Conservation (phyloP, 1,140 invertebrate species). For the Steinernema feltiae region DNA sequence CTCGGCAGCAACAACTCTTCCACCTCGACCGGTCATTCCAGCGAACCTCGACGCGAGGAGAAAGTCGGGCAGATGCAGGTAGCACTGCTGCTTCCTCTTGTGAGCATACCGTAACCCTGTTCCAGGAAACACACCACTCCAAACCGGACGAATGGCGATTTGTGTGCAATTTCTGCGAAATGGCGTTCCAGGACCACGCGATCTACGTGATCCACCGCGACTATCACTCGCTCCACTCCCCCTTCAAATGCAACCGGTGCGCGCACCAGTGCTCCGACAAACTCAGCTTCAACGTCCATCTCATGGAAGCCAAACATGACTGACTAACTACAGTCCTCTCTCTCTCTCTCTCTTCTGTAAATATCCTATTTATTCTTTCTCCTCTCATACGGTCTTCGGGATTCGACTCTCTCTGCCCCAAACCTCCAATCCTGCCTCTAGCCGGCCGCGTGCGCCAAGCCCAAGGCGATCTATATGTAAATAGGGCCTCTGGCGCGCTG, state of each 20-base stretch:
- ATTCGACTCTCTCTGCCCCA: not conserved
- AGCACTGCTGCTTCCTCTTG: no score
- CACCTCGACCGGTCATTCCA: not conserved
- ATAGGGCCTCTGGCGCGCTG: not conserved
- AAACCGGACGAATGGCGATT: constrained; percentile 14
- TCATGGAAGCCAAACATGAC: constrained; percentile 77
- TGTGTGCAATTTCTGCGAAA: constrained; percentile 46
- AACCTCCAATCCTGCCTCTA: not conserved
- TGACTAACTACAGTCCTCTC: constrained; percentile 46
- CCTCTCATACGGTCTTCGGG: not conserved
- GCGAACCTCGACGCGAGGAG: not conserved
- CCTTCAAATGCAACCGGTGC: constrained; percentile 89
- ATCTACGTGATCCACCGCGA: constrained; percentile 93
- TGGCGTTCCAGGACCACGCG: constrained; percentile 68
- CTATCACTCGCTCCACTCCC: constrained; percentile 81
- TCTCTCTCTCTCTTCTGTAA: not conserved
- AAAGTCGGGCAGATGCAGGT: not conserved
- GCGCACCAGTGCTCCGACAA: constrained; percentile 74
- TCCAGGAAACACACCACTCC: not conserved
- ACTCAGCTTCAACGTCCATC: constrained; percentile 83
- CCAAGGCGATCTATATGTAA: not conserved
- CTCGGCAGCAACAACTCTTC: constrained; percentile 12
- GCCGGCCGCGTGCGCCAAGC: not conserved
- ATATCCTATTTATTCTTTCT: not conserved
- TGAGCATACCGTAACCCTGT: not conserved